A percentile compares a stretch with the other conserved stretches of the same genome.
Conservation (phyloP, 1,140 invertebrate genomes). For the Fopius arisanus region DNA sequence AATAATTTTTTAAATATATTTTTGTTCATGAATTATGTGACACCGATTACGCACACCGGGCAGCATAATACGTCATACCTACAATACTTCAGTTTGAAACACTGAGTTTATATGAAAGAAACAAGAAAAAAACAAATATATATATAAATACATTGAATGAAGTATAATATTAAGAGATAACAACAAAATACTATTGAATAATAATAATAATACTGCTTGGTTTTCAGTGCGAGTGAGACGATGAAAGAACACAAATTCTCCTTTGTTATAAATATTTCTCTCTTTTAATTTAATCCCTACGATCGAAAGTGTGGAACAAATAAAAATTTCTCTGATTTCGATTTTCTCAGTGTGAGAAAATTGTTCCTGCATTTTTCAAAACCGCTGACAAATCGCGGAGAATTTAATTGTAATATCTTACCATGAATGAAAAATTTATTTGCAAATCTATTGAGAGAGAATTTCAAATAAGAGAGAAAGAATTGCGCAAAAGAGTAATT, state of each 20-base stretch:
- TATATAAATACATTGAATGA: slow-evolving; percentile 53
- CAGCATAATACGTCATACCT: slow-evolving; percentile 51
- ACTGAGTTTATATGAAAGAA: slow-evolving; percentile 44
- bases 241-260: slow-evolving; percentile 10
- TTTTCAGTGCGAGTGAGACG: slow-evolving; percentile 56
- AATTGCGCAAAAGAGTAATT: not conserved
- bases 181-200: slow-evolving; percentile 53
- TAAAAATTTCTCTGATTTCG: too few relatives aligned
- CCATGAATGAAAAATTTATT: not conserved
- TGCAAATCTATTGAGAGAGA: not conserved
- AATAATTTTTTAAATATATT: not conserved
- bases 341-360: too few relatives aligned
- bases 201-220: slow-evolving; percentile 63
- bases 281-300: not conserved
- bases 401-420: not conserved
- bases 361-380: not conserved
- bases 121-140: slow-evolving; percentile 35
- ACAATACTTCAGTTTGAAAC: slow-evolving; percentile 49
- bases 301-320: too few relatives aligned
- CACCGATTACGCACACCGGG: slow-evolving; percentile 46
- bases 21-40: not conserved
- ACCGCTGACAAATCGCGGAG: not conserved
- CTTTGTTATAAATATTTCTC: slow-evolving; percentile 35
- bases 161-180: slow-evolving; percentile 61
- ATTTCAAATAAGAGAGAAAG: not conserved